Evolutionary conservation across 2,888 invertebrate species (phyloP).

Genomic region (Rhogogaster chlorosoma): DNA sequence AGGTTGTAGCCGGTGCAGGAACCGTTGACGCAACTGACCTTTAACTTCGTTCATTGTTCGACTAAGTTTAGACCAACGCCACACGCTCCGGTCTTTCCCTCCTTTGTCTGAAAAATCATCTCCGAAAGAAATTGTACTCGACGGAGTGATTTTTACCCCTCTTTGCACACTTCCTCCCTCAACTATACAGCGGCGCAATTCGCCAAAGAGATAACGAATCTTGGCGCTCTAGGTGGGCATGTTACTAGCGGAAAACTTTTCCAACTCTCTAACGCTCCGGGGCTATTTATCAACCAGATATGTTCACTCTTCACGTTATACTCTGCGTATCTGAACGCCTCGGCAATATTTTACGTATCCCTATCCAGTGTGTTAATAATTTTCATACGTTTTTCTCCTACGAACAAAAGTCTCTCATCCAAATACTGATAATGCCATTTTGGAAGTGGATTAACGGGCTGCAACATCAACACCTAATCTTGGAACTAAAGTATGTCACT

Average conservation of each 20-base stretch:
- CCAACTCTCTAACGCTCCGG: slow-evolving; percentile 4
- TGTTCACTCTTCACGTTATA: slow-evolving; percentile 20
- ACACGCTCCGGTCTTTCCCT: slow-evolving; percentile 10
- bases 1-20: slow-evolving; percentile 62
- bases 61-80: slow-evolving; percentile 18
- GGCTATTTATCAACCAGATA: slow-evolving; percentile 37
- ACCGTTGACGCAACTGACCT: slow-evolving; percentile 69
- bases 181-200: not conserved
- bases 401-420: not conserved
- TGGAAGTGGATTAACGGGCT: not conserved
- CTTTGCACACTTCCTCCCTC: not conserved
- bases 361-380: not conserved
- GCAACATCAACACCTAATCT: not conserved
- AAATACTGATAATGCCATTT: not conserved
- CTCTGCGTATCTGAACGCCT: not conserved
- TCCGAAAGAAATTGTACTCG: slow-evolving; percentile 19
- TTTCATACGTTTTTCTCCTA: not conserved
- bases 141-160: not conserved
- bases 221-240: not conserved
- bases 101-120: not conserved
- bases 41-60: slow-evolving; percentile 47
- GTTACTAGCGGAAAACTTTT: slow-evolving; percentile 18
- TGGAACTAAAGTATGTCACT: not conserved
- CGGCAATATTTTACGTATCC: not conserved
- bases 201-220: not conserved